A percentile compares a stretch with the other conserved stretches of the same genome.
Evolutionary conservation across 2,888 invertebrate genomes (phyloP).

Genomic region (Thelaira solivaga): DNA sequence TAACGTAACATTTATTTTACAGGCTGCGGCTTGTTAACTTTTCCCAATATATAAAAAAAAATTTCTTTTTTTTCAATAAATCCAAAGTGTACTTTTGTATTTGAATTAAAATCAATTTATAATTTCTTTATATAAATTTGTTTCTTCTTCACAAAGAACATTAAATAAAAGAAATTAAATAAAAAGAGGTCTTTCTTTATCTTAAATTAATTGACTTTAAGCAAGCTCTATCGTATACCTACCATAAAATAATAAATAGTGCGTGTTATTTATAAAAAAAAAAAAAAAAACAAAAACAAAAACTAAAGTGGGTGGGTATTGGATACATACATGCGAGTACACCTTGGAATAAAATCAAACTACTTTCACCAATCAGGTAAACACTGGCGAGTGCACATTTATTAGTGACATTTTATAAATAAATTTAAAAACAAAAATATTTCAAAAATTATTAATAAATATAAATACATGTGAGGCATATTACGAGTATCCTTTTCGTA

Average conservation of each 20-base stretch:
- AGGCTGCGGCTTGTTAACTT: neutral
- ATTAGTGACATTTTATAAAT: no score
- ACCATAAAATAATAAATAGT: slow-evolving; percentile 7
- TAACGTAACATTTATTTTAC: neutral
- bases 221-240: neutral
- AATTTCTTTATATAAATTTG: slow-evolving; percentile 4
- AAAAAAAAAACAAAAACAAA: neutral
- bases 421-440: no score
- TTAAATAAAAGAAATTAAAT: neutral
- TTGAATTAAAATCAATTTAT: slow-evolving; percentile 48
- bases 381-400: no score
- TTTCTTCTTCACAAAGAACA: neutral
- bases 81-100: slow-evolving; percentile 42
- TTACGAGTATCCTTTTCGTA: no score
- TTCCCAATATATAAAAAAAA: neutral
- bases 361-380: slow-evolving; percentile 21
- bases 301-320: no score
- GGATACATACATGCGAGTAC: no score
- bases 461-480: no score
- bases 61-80: slow-evolving; percentile 1
- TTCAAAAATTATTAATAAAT: no score
- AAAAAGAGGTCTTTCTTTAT: neutral
- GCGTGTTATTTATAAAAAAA: neutral
- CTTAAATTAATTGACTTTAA: neutral
- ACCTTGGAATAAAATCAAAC: neutral